Base-by-base conservation (phyloP, 2,888 invertebrate species). In the Pachycephus smyrnensis region DNA sequence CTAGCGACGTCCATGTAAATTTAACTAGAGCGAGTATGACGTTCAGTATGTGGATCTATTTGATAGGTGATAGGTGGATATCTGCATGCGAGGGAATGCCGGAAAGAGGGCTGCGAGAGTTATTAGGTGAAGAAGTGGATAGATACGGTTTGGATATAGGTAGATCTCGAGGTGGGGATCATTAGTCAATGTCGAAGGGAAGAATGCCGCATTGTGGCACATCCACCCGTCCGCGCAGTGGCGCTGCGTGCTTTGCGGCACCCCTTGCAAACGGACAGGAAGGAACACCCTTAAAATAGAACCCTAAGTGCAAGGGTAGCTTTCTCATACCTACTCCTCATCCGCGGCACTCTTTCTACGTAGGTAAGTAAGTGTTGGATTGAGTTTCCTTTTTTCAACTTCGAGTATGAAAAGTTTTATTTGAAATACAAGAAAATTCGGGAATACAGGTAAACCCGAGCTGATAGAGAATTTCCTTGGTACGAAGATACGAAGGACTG, bases 131-230 rank as follows among this genome's bases (percentile, higher is more conserved):
- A n/a, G 68, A 75, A 75, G 68, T 74, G 78, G 68, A 76, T 69
- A 71, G 78, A 80, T 78, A 73, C 73, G 33, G 81, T 78, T 82
- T 79, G 78, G 81, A 79, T 75, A 77, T 77, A 82, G 74, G 79
- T 80, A 80, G 77, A 81, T 82, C 80, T 80, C 77, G 81, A 73
- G 68, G 73, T 75, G 75, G 77, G 82, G 80, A 79, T 87, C 87
- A 86, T 89, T 87, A 89, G 88, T 89, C 89, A 89, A 87, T 80
- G 88, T 89, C 88, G 83, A 80, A 80, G 74, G 82, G 85, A 86
- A 89, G 88, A 89, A 88, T 87, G 83, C 85, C 82, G 87, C 84
- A 87, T 87, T 87, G 85, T 86, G 84, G 84, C 82, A 15, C 15
- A 85, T 83, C n/a, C 78, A 79, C 73, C 76, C 76, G 79, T 68